phyloP scores from a whole-genome alignment of 1,140 invertebrate genomes.

The Laupala kohalensis region DNA sequence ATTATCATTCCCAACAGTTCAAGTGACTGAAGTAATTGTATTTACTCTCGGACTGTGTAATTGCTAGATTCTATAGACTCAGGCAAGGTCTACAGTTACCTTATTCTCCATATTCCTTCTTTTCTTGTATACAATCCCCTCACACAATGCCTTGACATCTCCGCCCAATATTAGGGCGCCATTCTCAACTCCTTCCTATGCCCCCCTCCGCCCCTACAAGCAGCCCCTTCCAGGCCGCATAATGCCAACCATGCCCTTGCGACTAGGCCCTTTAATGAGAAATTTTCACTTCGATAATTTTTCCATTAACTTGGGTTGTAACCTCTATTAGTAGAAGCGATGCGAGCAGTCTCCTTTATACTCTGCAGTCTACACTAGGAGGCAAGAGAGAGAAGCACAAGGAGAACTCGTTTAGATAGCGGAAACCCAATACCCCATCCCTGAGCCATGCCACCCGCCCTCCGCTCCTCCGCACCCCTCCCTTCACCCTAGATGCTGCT shows the following conservation, averaged over 20 bases:
- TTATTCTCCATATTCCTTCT: not conserved
- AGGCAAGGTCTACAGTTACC: not conserved
- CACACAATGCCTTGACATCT: slow-evolving; percentile 3
- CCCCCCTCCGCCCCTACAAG: not conserved
- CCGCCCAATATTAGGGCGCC: slow-evolving; percentile 1
- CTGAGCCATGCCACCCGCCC: not conserved
- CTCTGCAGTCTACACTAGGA: slow-evolving; percentile 2
- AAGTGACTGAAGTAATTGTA: not conserved
- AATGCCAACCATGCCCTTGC: slow-evolving; percentile 7
- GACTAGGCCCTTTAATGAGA: slow-evolving; percentile 19
- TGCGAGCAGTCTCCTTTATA: slow-evolving; percentile 16
- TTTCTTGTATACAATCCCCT: not conserved
- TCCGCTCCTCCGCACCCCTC: too few species aligned
- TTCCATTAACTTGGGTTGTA: slow-evolving; percentile 20
- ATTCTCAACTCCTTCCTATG: not conserved
- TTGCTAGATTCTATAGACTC: not conserved
- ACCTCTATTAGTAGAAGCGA: slow-evolving; percentile 18
- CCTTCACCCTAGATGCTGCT: too few species aligned
- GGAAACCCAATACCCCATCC: slow-evolving; percentile 5
- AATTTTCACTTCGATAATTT: slow-evolving; percentile 22
- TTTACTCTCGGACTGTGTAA: not conserved
- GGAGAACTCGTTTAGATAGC: not conserved
- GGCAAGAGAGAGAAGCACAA: not conserved
- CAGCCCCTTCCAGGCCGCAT: not conserved
- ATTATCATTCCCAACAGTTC: not conserved